Base-by-base conservation (phyloP, 2,888 invertebrate genomes). In the Ctena decussata region DNA sequence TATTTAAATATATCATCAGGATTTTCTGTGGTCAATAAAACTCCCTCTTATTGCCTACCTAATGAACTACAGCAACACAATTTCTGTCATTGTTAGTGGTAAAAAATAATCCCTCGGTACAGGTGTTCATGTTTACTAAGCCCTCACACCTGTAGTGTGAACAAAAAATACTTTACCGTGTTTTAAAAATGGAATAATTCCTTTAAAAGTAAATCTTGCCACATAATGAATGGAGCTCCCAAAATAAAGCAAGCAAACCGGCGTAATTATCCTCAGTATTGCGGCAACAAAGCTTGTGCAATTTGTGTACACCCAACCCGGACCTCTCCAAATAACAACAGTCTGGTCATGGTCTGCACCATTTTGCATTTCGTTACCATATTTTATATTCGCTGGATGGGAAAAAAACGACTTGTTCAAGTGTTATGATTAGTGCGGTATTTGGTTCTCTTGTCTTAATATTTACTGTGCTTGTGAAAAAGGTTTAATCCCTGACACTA, bases 71-170 rank as follows among this genome's bases (percentile, higher is more conserved):
- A 18, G 21, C 1, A 65, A 2, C 5, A 65, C 65, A 65, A 65
- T 35, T 32, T 65, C 65, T 18, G 18, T 35, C 35, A 65, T 65
- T 65, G 65, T 65, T 65, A 65, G 35, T 35, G 35, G 18, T 65
- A 65, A 72, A 37, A 72, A 46, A 11, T 72, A 80, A 80, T 70
- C 77, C 80, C 77, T 32, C 24, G 60, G 69, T 83, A 86, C 80
- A 84, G 84, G 89, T 84, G 84, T 80, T 72, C 74, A 37, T 84
- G 72, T 84, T 89, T 84, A 73, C 75, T 89, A 86, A 89, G 84
- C 80, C 80, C 72, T 53, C 71, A 86, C 89, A 89, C 89, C 89
- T 89, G 89, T 77, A 65, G 65, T 65, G 65, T 65, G 65, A 35
- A 65, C 65, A 65, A 65, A 65, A 65, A 65, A 65, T 65, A 65